Evolutionary conservation across 1,140 invertebrate species (phyloP), one percentile per base, ranked within the genome.

Genomic region (Ceratitis capitata): DNA sequence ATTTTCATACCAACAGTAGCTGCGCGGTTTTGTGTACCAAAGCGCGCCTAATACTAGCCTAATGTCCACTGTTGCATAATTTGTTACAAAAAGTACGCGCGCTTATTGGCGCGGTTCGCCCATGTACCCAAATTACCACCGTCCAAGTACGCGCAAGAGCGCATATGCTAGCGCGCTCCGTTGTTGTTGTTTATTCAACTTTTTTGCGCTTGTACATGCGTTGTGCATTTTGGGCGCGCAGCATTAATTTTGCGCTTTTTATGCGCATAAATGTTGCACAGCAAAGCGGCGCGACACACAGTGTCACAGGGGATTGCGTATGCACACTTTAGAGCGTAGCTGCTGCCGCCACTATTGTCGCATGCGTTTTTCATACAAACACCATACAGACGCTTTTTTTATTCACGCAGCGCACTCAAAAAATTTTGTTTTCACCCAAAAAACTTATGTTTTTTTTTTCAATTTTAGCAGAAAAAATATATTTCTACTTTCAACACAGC

Each of bases 161-260:
- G 19, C 3, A n/a, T 56, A n/a, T 6, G n/a, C 4, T 56, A n/a
- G 9, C 4, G 51, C n/a, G n/a, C 51, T 6, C 19, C n/a, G n/a
- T n/a, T n/a, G n/a, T n/a, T n/a, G 51, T 56, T 56, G 19, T 14
- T 12, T 14, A 19, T 9, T 0, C n/a, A 6, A 69, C 19, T 6
- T 69, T 78, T 9, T 47, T 69, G n/a, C 23, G 9, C 9, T 9
- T 23, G 6, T 23, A 7, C 6, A n/a, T 47, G 42, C n/a, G 69
- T 12, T 78, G 39, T 45, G 19, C 39, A 78, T 78, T 78, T 78
- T 78, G 39, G n/a, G n/a, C n/a, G 69, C 35, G 69, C 69, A 45
- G 42, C n/a, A 78, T 45, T 45, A 78, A 78, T 78, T 42, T 42
- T 47, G 69, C 56, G 56, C 56, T 61, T 61, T 61, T 61, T 61